Base-by-base conservation (phyloP, 2,113 vertebrate species). In the Furnarius figulus region DNA sequence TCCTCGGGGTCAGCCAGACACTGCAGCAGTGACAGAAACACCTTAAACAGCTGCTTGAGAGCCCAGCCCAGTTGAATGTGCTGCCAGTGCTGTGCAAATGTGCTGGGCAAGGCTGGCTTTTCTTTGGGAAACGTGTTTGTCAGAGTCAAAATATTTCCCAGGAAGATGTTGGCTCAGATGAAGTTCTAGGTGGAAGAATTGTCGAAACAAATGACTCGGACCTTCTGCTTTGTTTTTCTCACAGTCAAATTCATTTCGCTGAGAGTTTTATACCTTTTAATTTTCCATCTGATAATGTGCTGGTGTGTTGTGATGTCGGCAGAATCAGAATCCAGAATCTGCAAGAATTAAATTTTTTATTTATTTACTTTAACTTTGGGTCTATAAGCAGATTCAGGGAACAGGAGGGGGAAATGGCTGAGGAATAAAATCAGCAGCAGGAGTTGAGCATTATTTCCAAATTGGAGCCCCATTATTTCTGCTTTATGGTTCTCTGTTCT, bases 51-150 rank as follows among this genome's bases (percentile, higher is more conserved):
- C 72, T 18, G 7, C 19, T 19, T 14, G 88, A 31, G 86, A 37
- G 2, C 58, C 42, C n/a, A 23, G 23, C 13, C 50, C 5, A 1
- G 9, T 30, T 46, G 14, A 14, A 6, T 16, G 28, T 1, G 8
- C 62, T 75, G 73, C 39, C 11, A 5, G 1, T 1, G 37, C 12
- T 8, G 56, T 8, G 30, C 25, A 33, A 8, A 58, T 6, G 0
- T 14, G 65, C 50, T 17, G 52, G 39, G 31, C 37, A 13, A 0
- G 6, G 65, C 30, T 8, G 6, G 5, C 44, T 87, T 85, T 61
- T 21, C 33, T 46, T 37, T 50, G 53, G 58, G 55, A 85, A 76
- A 70, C 19, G 9, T 22, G 30, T 56, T 68, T 78, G 59, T 87
- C 53, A 63, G 55, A 25, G 76, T 77, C 2, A 2, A 59, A 62